Evolutionary conservation across 1,140 invertebrate species (phyloP).

Genomic region (Samia ricini): DNA sequence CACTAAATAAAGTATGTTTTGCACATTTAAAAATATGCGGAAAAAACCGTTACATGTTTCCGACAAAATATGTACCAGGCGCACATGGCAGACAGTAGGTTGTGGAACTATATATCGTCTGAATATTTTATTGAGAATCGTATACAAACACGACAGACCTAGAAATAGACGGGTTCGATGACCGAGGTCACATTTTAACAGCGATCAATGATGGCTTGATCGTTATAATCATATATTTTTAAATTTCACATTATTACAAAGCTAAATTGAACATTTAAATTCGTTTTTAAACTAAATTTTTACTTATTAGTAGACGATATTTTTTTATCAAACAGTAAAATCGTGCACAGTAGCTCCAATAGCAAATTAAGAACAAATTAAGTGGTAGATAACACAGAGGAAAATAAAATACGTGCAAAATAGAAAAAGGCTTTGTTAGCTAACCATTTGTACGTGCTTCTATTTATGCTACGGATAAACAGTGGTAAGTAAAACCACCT

Average conservation of each 20-base stretch:
- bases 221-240: too few species aligned
- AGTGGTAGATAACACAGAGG: neutral
- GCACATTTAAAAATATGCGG: too few species aligned
- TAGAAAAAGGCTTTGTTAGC: neutral
- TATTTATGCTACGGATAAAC: neutral
- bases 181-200: slow-evolving; percentile 9
- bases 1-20: too few species aligned
- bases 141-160: slow-evolving; percentile 16
- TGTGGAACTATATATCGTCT: slow-evolving; percentile 5
- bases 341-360: neutral
- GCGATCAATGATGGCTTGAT: slow-evolving; percentile 6
- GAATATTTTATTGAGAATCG: slow-evolving; percentile 16
- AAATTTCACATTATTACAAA: too few species aligned
- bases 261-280: neutral
- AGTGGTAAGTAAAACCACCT: too few species aligned
- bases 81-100: neutral
- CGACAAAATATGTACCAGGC: neutral
- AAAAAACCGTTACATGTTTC: neutral
- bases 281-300: neutral
- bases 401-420: neutral
- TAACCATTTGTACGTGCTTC: neutral
- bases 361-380: neutral
- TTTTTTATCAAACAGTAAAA: neutral
- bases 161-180: neutral
- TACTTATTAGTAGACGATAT: neutral